Percentiles rank a stretch among this genome's conserved stretches.
phyloP scores from a whole-genome alignment of 2,888 invertebrate genomes.

The Tachystola acroxantha region DNA sequence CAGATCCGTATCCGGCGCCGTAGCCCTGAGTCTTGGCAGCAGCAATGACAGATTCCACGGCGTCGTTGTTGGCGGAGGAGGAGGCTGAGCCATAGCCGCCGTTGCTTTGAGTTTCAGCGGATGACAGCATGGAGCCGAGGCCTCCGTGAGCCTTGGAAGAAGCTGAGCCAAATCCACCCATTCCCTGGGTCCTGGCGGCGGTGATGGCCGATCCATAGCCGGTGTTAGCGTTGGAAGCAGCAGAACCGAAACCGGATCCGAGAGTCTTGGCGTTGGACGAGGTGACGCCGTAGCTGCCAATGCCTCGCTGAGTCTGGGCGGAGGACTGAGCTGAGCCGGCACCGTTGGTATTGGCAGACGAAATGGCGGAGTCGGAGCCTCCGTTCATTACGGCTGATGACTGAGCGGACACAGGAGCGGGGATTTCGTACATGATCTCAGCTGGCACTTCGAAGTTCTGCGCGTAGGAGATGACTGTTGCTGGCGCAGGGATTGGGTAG shows the following conservation, averaged over 20 bases:
- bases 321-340: constrained; percentile 45
- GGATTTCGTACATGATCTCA: constrained; percentile 29
- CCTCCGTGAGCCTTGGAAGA: constrained; percentile 38
- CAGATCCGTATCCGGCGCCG: constrained; percentile 30
- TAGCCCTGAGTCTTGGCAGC: constrained; percentile 42
- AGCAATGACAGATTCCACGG: constrained; percentile 28
- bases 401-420: constrained; percentile 31
- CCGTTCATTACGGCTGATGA: constrained; percentile 45
- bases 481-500: constrained; percentile 50
- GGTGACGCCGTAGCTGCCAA: constrained; percentile 38
- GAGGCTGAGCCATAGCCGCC: constrained; percentile 33
- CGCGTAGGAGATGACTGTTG: constrained; percentile 51
- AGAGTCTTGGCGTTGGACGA: constrained; percentile 45
- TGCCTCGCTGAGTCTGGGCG: constrained; percentile 40
- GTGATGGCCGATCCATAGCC: constrained; percentile 38
- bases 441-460: constrained; percentile 48
- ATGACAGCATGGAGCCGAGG: constrained; percentile 24
- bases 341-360: constrained; percentile 42
- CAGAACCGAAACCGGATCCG: constrained; percentile 37
- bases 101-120: constrained; percentile 32
- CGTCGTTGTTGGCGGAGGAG: constrained; percentile 31
- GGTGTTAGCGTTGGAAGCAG: constrained; percentile 48
- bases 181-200: constrained; percentile 38
- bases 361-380: constrained; percentile 36
- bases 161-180: constrained; percentile 42